Evolutionary conservation across 2,888 invertebrate species (phyloP), one percentile per base, ranked within the genome.

Genomic region (Nineta flava): DNA sequence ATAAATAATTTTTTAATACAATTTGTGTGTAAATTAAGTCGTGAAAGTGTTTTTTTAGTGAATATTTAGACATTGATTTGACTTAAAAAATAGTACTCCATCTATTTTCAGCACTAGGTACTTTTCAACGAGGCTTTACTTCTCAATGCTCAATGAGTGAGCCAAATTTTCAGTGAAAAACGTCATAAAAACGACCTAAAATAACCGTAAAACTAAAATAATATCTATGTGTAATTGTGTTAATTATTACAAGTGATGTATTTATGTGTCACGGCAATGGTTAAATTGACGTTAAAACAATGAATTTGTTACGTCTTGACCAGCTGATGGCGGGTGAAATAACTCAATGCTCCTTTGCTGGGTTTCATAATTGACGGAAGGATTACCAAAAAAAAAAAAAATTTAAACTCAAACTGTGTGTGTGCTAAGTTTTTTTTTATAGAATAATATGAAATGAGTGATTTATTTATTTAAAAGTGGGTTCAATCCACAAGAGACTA

Each of bases 61-160:
- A 26, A 26, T 26, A 21, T 21, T 21, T 53, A 56, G 69, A 68
- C 59, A 57, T 58, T 62, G 62, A 55, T 53, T 57, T 58, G 68
- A 68, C 69, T 69, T 70, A 70, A 70, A 66, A 74, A 26, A 26
- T 74, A 73, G 72, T 74, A 75, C 75, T 75, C 76, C 76, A 75
- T 76, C 76, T 76, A 76, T 77, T 76, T 77, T 77, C 78, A 77
- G 77, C 77, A 72, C 70, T 73, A 77, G 76, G 77, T 77, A 77
- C 77, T 77, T 77, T 71, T 72, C 65, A 69, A 67, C 64, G 71
- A 68, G 70, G 70, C 68, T 71, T 71, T 72, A 71, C 71, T 72
- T 75, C 65, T 69, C 68, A 69, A 73, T 58, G 62, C 16, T 63
- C 63, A 70, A 71, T 71, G 26, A 74, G 75, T 73, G 75, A 74